phyloP scores from a whole-genome alignment of 2,797 vertebrate species.

The Phoeniculus purpureus region DNA sequence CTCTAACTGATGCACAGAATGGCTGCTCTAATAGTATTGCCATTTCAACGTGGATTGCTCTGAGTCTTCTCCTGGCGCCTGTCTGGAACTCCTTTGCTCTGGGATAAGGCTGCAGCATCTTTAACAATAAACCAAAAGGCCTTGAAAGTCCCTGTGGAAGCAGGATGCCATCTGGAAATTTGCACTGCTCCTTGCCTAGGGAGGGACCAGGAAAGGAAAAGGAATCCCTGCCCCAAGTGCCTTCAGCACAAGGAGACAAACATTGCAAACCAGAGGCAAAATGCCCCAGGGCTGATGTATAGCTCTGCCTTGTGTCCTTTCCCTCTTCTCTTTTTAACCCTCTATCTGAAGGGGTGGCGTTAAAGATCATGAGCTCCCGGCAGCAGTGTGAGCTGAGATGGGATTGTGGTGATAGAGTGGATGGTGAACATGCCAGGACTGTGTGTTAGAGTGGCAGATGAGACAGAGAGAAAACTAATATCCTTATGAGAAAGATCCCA shows the following conservation, averaged over 20 bases:
- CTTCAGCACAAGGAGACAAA: neutral
- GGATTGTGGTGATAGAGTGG: neutral
- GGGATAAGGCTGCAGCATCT: neutral
- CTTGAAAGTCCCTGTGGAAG: neutral
- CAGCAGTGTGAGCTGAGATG: neutral
- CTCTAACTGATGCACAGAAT: neutral
- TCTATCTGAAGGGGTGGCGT: neutral
- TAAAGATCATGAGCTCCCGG: neutral
- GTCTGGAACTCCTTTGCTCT: neutral
- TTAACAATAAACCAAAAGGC: neutral
- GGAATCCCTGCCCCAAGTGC: fast-evolving
- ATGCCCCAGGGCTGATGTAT: fast-evolving
- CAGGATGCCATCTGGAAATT: neutral
- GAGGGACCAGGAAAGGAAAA: fast-evolving
- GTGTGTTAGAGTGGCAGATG: fast-evolving
- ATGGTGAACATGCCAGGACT: fast-evolving
- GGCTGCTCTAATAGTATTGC: neutral
- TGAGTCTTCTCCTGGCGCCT: fast-evolving
- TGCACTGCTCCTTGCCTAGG: neutral
- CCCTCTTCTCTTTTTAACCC: neutral
- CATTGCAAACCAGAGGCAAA: neutral
- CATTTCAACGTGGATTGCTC: neutral
- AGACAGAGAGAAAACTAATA: neutral
- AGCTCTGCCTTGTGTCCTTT: neutral
- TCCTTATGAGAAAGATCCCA: neutral